Conservation (phyloP, 2,888 invertebrate genomes). For the Xylocampa areola region DNA sequence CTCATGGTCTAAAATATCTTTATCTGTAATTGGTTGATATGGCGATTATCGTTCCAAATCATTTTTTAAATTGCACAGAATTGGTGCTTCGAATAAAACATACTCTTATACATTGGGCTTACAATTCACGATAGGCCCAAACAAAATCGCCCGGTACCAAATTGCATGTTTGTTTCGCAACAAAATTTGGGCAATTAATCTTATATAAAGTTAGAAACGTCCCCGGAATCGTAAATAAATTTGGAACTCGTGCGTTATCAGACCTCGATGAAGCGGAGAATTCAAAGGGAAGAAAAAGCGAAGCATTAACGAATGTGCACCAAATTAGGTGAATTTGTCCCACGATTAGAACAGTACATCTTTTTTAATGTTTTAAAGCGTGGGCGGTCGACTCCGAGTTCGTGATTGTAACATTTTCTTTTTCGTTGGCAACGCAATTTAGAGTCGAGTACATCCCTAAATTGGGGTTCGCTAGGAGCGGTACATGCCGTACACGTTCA, state of each 20-base stretch:
- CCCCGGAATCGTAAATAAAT: slow-evolving; percentile 49
- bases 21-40: too few species aligned
- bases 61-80: not conserved
- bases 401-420: slow-evolving; percentile 67
- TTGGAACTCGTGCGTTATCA: slow-evolving; percentile 53
- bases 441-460: slow-evolving; percentile 65
- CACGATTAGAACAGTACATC: slow-evolving; percentile 41
- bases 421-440: slow-evolving; percentile 68
- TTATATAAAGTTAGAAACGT: slow-evolving; percentile 55
- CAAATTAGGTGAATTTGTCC: slow-evolving; percentile 47
- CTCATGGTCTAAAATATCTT: too few species aligned
- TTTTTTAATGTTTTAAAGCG: slow-evolving; percentile 52
- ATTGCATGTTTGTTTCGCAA: slow-evolving; percentile 46
- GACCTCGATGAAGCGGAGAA: slow-evolving; percentile 27
- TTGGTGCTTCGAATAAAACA: slow-evolving; percentile 10
- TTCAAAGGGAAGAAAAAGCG: slow-evolving; percentile 32
- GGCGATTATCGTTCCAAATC: too few species aligned
- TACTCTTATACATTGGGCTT: slow-evolving; percentile 24
- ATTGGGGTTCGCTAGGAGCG: slow-evolving; percentile 71
- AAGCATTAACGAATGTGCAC: slow-evolving; percentile 43
- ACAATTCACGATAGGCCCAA: slow-evolving; percentile 34
- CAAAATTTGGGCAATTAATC: slow-evolving; percentile 60
- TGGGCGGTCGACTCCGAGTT: slow-evolving; percentile 58
- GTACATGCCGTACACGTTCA: slow-evolving; percentile 71
- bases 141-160: slow-evolving; percentile 41